Conservation (phyloP, 2,113 vertebrate genomes). For the Nothocercus julius region DNA sequence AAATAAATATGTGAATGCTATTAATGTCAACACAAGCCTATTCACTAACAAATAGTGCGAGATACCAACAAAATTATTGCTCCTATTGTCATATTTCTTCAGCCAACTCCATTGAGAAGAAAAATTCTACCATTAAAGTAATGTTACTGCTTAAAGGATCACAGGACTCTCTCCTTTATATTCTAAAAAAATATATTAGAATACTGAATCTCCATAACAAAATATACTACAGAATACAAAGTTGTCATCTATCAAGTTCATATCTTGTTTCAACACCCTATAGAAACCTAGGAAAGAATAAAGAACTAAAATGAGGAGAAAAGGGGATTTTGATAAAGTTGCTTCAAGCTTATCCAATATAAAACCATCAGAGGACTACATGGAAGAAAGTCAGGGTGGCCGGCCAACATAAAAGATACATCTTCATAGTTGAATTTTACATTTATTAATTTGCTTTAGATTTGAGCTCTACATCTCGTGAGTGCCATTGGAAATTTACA, state of each 20-base stretch:
- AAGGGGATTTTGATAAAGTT: neutral
- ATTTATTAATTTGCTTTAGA: neutral
- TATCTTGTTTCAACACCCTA: neutral
- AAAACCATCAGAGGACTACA: neutral
- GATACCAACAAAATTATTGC: conserved; percentile 11
- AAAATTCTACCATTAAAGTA: conserved; percentile 12
- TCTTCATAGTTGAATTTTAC: neutral
- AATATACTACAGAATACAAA: neutral
- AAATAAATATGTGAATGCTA: conserved; percentile 36
- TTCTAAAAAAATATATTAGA: neutral
- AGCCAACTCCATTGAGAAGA: neutral
- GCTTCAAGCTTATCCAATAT: neutral
- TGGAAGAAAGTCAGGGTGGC: neutral
- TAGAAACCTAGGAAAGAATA: neutral
- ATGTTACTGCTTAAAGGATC: neutral
- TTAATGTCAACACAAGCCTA: conserved; percentile 22
- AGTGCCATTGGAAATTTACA: neutral
- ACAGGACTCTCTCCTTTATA: neutral
- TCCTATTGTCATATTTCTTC: neutral
- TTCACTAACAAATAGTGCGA: conserved; percentile 15
- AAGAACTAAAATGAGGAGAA: neutral
- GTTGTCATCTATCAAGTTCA: neutral
- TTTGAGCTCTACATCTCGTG: neutral
- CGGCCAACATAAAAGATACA: neutral
- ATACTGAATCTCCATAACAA: neutral